Conservation (phyloP, 2,888 invertebrate genomes). For the Drosophila longiperda region DNA sequence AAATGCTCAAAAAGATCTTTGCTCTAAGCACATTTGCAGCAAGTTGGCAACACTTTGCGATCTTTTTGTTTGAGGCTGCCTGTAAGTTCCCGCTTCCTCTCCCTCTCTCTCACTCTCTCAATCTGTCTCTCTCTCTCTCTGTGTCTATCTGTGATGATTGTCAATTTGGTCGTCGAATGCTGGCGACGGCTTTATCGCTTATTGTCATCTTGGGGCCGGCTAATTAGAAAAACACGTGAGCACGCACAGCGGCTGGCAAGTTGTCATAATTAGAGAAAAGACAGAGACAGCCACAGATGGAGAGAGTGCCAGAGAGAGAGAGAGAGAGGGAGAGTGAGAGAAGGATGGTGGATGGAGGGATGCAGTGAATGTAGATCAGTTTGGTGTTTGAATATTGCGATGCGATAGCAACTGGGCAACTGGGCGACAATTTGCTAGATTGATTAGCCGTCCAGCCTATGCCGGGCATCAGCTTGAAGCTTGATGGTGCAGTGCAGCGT, state of each 20-base stretch:
- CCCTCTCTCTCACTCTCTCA: not conserved
- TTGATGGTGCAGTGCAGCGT: conserved; percentile 5
- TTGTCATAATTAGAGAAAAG: conserved; percentile 75
- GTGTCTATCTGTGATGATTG: conserved; percentile 69
- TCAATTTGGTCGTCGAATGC: conserved; percentile 71
- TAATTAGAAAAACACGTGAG: conserved; percentile 79
- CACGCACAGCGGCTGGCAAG: conserved; percentile 73
- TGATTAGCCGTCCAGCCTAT: conserved; percentile 72
- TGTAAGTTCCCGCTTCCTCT: not conserved
- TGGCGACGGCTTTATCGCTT: conserved; percentile 74
- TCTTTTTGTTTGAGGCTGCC: not conserved
- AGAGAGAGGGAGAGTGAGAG: conserved; percentile 15
- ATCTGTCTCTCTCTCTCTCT: not conserved
- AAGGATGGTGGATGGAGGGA: not conserved
- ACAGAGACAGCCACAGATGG: conserved; percentile 14
- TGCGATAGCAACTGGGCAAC: conserved; percentile 61
- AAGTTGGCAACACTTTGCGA: conserved; percentile 27
- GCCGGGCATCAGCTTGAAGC: conserved; percentile 4
- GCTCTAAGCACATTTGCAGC: not conserved
- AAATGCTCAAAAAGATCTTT: no score
- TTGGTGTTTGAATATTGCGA: conserved; percentile 55
- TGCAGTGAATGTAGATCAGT: conserved; percentile 23
- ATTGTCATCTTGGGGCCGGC: conserved; percentile 70
- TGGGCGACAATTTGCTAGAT: conserved; percentile 81
- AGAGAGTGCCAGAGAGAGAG: not conserved